These are phyloP conservation scores for Athene cunicularia DNA, from an alignment of 2,113 vertebrate species.

Conservation along the genomic window DNA sequence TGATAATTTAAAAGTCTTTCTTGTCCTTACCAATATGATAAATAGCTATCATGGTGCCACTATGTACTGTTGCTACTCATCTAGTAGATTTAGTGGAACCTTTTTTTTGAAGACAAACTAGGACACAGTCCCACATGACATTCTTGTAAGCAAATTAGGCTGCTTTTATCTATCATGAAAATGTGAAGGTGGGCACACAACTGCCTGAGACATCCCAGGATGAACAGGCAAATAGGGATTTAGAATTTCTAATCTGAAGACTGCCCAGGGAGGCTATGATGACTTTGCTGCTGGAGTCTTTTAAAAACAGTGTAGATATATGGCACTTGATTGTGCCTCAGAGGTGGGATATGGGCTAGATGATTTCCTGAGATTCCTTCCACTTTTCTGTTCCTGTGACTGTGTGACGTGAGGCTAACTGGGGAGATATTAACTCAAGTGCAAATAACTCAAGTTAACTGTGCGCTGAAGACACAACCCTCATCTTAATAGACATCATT, in stretches of 20 bases:
- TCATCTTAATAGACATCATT: not conserved
- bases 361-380: not conserved
- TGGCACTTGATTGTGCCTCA: not conserved
- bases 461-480: not conserved
- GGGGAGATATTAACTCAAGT: not conserved
- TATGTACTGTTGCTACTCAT: not conserved
- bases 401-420: not conserved
- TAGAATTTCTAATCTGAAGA: not conserved
- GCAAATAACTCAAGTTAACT: constrained; percentile 53
- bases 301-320: not conserved
- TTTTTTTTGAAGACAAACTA: not conserved
- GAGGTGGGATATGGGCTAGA: not conserved
- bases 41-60: not conserved
- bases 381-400: not conserved
- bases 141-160: not conserved
- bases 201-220: not conserved
- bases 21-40: not conserved
- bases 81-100: not conserved
- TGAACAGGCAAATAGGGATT: not conserved
- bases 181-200: not conserved
- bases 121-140: not conserved
- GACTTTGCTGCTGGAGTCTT: not conserved
- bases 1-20: not conserved
- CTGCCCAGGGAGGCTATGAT: not conserved
- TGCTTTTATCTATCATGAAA: not conserved